Conservation (phyloP, 2,113 vertebrate genomes). For the Nothocercus nigrocapillus region DNA sequence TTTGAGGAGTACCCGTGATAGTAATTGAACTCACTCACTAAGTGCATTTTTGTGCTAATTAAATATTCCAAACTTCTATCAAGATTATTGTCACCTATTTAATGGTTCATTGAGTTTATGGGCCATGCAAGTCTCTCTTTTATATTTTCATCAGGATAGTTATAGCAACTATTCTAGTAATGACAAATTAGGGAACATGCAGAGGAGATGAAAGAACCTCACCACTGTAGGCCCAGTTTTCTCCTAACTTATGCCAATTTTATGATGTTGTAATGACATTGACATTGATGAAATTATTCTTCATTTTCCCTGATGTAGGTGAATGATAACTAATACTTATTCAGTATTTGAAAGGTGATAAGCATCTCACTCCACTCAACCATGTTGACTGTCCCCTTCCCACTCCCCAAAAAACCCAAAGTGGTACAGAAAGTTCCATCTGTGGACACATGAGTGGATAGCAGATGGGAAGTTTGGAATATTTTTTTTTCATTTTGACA, state of each 20-base stretch:
- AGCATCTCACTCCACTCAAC: neutral
- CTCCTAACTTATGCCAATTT: slow-evolving; percentile 45
- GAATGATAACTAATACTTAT: neutral
- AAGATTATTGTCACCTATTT: slow-evolving; percentile 86
- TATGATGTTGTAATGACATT: slow-evolving; percentile 30
- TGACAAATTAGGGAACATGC: slow-evolving; percentile 74
- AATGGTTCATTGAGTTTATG: slow-evolving; percentile 85
- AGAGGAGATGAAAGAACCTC: slow-evolving; percentile 73
- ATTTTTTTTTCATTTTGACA: neutral
- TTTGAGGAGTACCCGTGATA: slow-evolving; percentile 79
- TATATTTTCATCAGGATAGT: slow-evolving; percentile 77
- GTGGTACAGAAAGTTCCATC: neutral
- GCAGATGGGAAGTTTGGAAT: neutral
- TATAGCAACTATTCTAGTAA: slow-evolving; percentile 75
- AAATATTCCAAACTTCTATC: slow-evolving; percentile 85
- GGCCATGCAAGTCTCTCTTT: slow-evolving; percentile 73
- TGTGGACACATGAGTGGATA: neutral
- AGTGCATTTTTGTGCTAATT: slow-evolving; percentile 84
- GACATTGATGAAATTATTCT: slow-evolving; percentile 50
- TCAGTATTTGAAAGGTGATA: neutral
- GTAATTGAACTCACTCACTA: slow-evolving; percentile 76
- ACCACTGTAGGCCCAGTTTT: slow-evolving; percentile 26
- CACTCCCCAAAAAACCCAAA: neutral
- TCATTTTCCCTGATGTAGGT: neutral
- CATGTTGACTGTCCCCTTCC: neutral